A percentile compares a stretch with the other conserved stretches of the same genome.
phyloP scores from a whole-genome alignment of 1,140 invertebrate genomes.

The Rhopalosiphum padi region DNA sequence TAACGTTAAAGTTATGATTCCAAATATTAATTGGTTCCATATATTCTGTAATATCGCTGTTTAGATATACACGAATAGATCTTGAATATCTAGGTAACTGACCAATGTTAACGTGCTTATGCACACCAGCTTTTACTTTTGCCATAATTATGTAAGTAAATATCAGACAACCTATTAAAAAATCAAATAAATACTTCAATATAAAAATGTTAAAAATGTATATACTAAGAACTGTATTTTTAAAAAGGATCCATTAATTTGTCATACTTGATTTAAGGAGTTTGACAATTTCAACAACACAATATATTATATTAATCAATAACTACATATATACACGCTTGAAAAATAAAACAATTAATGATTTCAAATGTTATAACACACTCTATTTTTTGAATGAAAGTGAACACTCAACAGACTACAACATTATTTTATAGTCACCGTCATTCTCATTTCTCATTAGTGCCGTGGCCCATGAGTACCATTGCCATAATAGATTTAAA shows the following conservation, averaged over 20 bases:
- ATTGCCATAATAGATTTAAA: background rate
- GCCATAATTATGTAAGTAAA: background rate
- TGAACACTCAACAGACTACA: background rate
- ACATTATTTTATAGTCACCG: background rate
- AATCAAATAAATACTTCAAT: background rate
- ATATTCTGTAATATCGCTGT: background rate
- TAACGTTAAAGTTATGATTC: conserved; percentile 28
- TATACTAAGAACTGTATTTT: background rate
- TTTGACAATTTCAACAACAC: background rate
- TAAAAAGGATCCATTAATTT: background rate
- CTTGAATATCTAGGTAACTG: conserved; percentile 41
- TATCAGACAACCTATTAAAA: background rate
- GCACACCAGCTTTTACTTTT: background rate
- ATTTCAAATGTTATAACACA: background rate
- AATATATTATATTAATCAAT: background rate
- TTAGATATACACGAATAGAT: background rate
- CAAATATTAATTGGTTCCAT: conserved; percentile 43
- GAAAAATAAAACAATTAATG: background rate
- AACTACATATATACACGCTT: background rate
- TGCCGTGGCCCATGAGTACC: background rate
- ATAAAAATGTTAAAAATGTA: background rate
- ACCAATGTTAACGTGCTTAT: background rate
- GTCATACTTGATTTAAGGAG: background rate
- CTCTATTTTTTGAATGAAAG: background rate
- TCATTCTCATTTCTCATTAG: no score